Evolutionary conservation across 2,888 invertebrate genomes (phyloP), one percentile per base, ranked within the genome.

Genomic region (Oscheius sp.): DNA sequence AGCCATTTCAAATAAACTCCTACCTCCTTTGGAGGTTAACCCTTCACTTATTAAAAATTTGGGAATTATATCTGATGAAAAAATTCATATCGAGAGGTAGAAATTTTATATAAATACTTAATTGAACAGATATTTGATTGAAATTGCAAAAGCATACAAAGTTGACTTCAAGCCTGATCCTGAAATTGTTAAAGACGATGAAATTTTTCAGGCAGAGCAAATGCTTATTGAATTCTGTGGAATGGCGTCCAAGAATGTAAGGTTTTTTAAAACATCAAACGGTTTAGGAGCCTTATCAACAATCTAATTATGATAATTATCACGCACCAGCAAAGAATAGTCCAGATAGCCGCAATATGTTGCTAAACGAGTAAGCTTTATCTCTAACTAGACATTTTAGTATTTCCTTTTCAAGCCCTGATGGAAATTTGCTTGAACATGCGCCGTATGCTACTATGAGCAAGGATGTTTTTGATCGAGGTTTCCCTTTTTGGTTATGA

Each of bases 131-230:
- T 89, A 91, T 89, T 88, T 97, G 80, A 92, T 95, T 82, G 97
- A 96, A 89, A 98, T 98, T 80, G 95, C 97, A 0, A 94, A 93
- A 87, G 93, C 93, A 83, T 96, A 94, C 86, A 93, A 94, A 87
- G 92, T 98, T 57, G 91, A 92, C 56, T 98, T 96, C 87, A 93
- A 93, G 76, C 95, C 97, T 0, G 97, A 98, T 90, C 92, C 93
- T 75, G 92, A 93, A 88, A 89, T 86, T 2, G 83, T 86, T 82
- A 72, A 84, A 20, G 82, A 86, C 24, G 82, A 82, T 30, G 78
- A 77, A 45, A 75, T 77, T n/a, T 62, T 67, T 59, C 74, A 75
- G 45, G 86, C 85, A 1, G 56, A 56, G 12, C 14, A 22, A 17
- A 56, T 36, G 36, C 36, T 36, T 9, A 24, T 20, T 2, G 36